Evolutionary conservation across 2,797 vertebrate species (phyloP).

Genomic region (Darevskia nairensis): DNA sequence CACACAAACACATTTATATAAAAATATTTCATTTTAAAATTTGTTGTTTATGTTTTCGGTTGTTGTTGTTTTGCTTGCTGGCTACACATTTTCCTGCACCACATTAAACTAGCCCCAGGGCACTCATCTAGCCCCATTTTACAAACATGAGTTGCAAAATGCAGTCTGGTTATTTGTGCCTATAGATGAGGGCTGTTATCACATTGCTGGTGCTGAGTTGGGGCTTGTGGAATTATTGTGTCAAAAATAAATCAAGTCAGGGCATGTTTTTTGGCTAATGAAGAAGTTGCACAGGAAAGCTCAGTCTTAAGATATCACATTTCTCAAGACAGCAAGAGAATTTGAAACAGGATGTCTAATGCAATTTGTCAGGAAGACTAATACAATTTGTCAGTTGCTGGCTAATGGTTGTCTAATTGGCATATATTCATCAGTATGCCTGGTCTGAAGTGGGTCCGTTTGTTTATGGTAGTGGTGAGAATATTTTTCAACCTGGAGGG

Average conservation of each 20-base stretch:
- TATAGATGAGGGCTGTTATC: background rate
- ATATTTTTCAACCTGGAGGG: no score
- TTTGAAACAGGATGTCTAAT: background rate
- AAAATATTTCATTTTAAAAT: no score
- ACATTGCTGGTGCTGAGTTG: background rate
- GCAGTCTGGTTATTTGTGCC: background rate
- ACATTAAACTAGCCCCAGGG: background rate
- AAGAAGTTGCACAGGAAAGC: background rate
- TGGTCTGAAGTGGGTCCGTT: background rate
- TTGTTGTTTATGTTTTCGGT: no score
- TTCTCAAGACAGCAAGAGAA: background rate
- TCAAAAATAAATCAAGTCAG: no score
- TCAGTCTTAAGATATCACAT: background rate
- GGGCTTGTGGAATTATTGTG: background rate
- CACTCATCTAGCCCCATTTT: background rate
- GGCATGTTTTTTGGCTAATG: background rate
- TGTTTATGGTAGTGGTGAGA: background rate
- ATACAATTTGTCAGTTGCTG: background rate
- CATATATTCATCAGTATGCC: background rate
- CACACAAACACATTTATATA: background rate
- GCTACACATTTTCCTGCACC: no score
- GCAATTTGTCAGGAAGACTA: background rate
- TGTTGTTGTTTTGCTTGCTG: no score
- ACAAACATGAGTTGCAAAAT: background rate
- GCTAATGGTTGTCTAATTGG: background rate